These are phyloP conservation scores for Pterocles orientalis DNA, from an alignment of 2,113 vertebrate species.

Conservation along the genomic window DNA sequence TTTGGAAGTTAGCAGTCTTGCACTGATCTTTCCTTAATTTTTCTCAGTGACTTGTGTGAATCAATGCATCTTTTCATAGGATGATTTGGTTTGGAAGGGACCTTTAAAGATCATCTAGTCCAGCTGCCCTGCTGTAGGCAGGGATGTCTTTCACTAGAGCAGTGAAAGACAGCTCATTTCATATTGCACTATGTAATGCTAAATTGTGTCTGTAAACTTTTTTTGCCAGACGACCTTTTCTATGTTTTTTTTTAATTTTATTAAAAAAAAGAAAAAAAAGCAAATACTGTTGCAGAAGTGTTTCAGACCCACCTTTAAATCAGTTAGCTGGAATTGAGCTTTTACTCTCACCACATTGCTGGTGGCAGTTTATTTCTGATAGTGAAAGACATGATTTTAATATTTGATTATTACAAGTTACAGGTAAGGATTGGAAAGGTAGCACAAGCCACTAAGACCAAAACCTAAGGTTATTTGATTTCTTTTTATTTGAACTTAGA, in stretches of 20 bases:
- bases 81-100: neutral
- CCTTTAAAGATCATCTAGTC: neutral
- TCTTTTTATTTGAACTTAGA: neutral
- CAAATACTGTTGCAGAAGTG: neutral
- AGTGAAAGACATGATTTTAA: neutral
- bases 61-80: accelerated
- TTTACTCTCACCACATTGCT: neutral
- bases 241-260: neutral
- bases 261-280: too few relatives aligned
- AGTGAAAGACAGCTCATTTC: neutral
- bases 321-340: neutral
- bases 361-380: neutral
- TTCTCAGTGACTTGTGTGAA: neutral
- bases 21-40: neutral
- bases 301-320: neutral
- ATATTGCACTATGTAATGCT: neutral
- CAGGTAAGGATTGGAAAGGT: neutral
- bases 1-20: neutral
- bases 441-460: neutral
- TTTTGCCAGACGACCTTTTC: neutral
- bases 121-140: neutral
- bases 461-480: neutral
- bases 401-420: neutral
- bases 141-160: neutral
- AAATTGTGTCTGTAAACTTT: neutral